Base-by-base conservation (phyloP, 2,113 vertebrate species). In the Rhinolophus ferrumequinum region DNA sequence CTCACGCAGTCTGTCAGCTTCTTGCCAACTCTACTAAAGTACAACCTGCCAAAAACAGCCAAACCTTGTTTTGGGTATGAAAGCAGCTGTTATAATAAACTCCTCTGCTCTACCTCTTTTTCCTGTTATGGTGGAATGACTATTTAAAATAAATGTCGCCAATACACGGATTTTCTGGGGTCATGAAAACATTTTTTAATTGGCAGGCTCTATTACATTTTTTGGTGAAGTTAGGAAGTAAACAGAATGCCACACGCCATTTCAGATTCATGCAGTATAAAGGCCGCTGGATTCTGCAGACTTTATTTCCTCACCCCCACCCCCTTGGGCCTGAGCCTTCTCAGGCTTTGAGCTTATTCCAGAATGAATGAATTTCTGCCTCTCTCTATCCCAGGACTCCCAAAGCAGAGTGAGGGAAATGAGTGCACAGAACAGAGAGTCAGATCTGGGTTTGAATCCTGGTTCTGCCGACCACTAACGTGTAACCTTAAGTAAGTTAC, bases 1-100 rank as follows among this genome's bases (percentile, higher is more conserved):
- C 92, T 96, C 97, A 95, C 6, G 8, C 94, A 96, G 97, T 82
- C 93, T 95, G 79, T 95, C 95, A 87, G 87, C 86, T 81, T 90
- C 96, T 97, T 96, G 97, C 98, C 98, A 98, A 69, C 95, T 92
- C 72, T 33, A 81, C 87, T 94, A 62, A 28, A 11, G 97, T 58
- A 35, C 89, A 91, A 95, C 87, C 92, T 94, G 98, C 97, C 98
- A 96, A 97, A 97, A 97, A 92, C 96, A 98, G 97, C 96, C 96
- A 44, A 92, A 79, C 98, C 95, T 96, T 98, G 97, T 97, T 97
- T 97, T 70, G 96, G 96, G 96, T 96, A 97, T 97, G 96, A 97
- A 98, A 97, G 97, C 98, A 98, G 98, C 98, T 98, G 98, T 98
- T 97, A 97, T 93, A 98, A 97, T 97, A 97, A 98, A 97, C 96